Evolutionary conservation across 2,888 invertebrate genomes (phyloP), one percentile per base, ranked within the genome.

Genomic region (Crocallis elinguaria): DNA sequence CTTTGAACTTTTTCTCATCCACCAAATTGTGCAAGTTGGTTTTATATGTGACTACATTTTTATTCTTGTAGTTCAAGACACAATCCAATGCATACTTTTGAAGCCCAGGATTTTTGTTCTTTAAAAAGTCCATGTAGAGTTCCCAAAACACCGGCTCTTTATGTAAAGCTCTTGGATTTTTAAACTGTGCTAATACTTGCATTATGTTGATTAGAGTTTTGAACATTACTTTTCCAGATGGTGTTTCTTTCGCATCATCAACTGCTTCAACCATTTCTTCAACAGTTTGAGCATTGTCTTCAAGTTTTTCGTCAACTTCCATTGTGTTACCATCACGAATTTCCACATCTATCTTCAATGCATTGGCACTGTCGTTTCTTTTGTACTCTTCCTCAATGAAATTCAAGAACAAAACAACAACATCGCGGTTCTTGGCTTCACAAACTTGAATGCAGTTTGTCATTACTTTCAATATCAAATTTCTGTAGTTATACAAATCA

Each of bases 11-110:
- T 67, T 96, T 96, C 62, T 98, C 97, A 72, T 98, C 96, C 3
- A 98, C 93, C 43, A 99, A 88, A 57, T 94, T 94, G 63, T 95
- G 94, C 39, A 99, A 86, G 70, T 97, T 94, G 30, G 94, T 95
- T 77, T 96, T 96, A 76, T 99, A 98, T 0, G 96, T 95, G 0
- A 89, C 77, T 5, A 98, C 76, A 71, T 94, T 95, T 74, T 96
- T 96, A 61, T 94, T 93, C 77, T 96, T 97, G 82, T 98, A 99
- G 0, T 96, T 94, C 67, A 97, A 88, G 1, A 99, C 83, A 77
- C 98, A 99, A 73, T 96, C 95, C 30, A 99, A 84, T 0, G 98
- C 96, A 43, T 94, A 93, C 79, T 95, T 97, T 82, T 99, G 99
- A 4, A 99, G 90, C 0, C 94, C 94, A 0, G 94, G 83, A 81